Conservation (phyloP, 64 coral and sea anemone species). For the Stichodactyla mertensii region DNA sequence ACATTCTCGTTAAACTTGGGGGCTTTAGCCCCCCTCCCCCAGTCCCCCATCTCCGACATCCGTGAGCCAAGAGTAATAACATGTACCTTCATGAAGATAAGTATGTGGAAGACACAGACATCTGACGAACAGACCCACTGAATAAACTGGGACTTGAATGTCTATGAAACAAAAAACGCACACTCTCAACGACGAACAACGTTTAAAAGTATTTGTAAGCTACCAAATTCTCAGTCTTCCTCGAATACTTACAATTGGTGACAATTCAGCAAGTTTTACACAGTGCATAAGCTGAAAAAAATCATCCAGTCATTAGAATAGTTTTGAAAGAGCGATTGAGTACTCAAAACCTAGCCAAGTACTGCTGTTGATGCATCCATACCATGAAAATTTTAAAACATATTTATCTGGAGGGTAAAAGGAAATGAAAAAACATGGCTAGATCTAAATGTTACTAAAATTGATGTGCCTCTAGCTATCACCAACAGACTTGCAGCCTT, state of each 20-base stretch:
- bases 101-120: constrained; percentile 70
- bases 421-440: too few species aligned
- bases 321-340: too few species aligned
- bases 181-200: not conserved
- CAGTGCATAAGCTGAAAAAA: constrained; percentile 93
- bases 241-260: constrained; percentile 79
- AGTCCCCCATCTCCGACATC: too few species aligned
- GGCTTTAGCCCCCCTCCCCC: too few species aligned
- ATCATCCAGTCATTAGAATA: not conserved
- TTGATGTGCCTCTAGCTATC: too few species aligned
- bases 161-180: constrained; percentile 24
- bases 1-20: too few species aligned
- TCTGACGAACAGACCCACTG: constrained; percentile 75
- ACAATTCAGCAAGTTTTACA: constrained; percentile 81
- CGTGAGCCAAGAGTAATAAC: not conserved
- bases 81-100: constrained; percentile 76
- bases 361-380: too few species aligned
- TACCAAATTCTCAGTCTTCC: not conserved
- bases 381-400: too few species aligned
- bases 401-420: too few species aligned
- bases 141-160: constrained; percentile 95
- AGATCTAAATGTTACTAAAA: too few species aligned
- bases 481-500: not conserved
- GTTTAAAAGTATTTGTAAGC: not conserved
- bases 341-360: too few species aligned